Percentiles rank a stretch among this genome's conserved stretches.
These are phyloP conservation scores for Neolamprologus kungweensis DNA, from an alignment of 2,113 vertebrate genomes.

Conservation along the genomic window DNA sequence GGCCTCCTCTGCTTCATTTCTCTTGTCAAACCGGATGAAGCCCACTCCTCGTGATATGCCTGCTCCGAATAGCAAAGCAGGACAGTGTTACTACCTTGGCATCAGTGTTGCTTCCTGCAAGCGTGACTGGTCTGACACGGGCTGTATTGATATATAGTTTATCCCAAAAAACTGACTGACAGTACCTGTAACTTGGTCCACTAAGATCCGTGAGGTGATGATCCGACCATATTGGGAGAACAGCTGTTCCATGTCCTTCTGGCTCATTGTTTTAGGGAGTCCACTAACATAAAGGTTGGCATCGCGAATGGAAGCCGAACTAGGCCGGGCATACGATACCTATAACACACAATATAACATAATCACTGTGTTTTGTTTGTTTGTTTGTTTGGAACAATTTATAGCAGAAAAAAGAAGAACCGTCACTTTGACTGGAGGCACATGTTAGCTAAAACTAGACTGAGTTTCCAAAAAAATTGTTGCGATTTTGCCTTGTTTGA, in stretches of 20 bases:
- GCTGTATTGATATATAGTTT: background rate
- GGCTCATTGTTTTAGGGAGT: conserved; percentile 92
- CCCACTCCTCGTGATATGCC: conserved; percentile 92
- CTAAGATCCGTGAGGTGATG: conserved; percentile 92
- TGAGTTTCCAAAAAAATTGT: background rate
- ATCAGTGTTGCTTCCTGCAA: background rate
- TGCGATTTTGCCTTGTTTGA: background rate
- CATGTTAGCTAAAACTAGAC: background rate
- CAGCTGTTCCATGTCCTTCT: conserved; percentile 95
- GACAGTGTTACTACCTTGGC: conserved; percentile 46
- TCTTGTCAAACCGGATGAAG: conserved; percentile 96
- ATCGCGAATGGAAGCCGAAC: conserved; percentile 90
- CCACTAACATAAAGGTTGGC: conserved; percentile 95
- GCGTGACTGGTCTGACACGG: background rate
- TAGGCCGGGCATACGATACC: conserved; percentile 92
- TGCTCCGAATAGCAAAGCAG: conserved; percentile 59
- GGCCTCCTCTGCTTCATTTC: conserved; percentile 93
- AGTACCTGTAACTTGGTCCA: conserved; percentile 93
- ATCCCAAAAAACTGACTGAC: background rate
- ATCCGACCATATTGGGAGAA: conserved; percentile 95
- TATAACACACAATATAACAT: conserved; percentile 24
- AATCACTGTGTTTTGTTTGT: background rate
- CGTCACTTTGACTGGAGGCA: background rate
- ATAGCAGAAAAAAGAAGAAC: background rate
- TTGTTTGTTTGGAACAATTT: background rate